Percentiles rank a stretch among this genome's conserved stretches.
Conservation (phyloP, 2,113 vertebrate genomes). For the Pelobates fuscus region DNA sequence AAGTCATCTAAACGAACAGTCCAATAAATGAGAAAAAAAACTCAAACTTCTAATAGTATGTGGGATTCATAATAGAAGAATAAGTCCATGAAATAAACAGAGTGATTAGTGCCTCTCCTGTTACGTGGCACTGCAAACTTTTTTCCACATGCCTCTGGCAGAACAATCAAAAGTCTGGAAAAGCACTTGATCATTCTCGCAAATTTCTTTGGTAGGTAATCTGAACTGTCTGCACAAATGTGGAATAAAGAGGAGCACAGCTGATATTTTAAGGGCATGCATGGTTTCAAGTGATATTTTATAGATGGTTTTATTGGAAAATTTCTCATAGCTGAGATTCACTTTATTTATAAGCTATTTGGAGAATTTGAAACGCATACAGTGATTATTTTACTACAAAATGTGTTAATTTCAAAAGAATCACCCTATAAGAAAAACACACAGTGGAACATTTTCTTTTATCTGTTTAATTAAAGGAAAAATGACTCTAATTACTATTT, state of each 20-base stretch:
- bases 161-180: constrained; percentile 73
- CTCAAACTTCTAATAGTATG: too few species aligned
- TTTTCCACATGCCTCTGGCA: constrained; percentile 67
- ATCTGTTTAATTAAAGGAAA: neutral
- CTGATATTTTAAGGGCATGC: constrained; percentile 3
- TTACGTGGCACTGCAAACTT: constrained; percentile 18
- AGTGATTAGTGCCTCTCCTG: neutral
- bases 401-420: too few species aligned
- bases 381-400: neutral
- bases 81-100: neutral
- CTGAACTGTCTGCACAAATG: constrained; percentile 61
- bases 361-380: constrained; percentile 14
- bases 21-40: too few species aligned
- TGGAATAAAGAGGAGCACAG: constrained; percentile 31
- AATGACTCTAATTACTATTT: too few species aligned
- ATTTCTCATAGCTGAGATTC: neutral
- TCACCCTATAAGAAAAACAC: too few species aligned
- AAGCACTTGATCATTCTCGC: constrained; percentile 66
- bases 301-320: constrained; percentile 11
- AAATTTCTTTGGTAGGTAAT: constrained; percentile 61
- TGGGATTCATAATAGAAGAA: neutral
- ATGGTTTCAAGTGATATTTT: neutral
- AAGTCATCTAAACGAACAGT: too few species aligned
- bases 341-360: constrained; percentile 7
- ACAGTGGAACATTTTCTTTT: neutral